phyloP scores from a whole-genome alignment of 2,797 vertebrate genomes.

The Eulemur albifrons region DNA sequence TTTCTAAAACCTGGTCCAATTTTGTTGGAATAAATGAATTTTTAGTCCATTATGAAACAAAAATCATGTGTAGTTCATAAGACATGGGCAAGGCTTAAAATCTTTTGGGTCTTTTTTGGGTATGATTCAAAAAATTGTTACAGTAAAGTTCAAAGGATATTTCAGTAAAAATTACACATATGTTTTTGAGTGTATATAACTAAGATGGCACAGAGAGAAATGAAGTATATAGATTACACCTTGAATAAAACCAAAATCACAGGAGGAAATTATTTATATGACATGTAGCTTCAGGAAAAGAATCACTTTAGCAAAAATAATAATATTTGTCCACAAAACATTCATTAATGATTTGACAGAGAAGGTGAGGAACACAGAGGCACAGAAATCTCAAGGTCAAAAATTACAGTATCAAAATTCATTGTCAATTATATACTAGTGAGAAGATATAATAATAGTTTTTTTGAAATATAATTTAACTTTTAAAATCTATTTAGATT shows the following conservation, averaged over 20 bases:
- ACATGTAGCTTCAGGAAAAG: neutral
- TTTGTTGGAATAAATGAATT: constrained; percentile 57
- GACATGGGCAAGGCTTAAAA: constrained; percentile 51
- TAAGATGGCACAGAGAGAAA: neutral
- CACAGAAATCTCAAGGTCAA: neutral
- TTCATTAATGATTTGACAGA: neutral
- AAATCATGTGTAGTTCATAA: constrained; percentile 56
- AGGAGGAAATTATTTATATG: neutral
- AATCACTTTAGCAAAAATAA: neutral
- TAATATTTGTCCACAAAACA: neutral
- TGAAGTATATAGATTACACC: neutral
- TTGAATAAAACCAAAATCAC: constrained; percentile 1
- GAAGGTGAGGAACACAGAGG: neutral
- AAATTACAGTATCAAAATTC: neutral
- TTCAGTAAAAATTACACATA: constrained; percentile 40
- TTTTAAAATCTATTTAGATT: neutral
- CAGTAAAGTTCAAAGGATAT: neutral
- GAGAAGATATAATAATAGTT: neutral
- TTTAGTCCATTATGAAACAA: constrained; percentile 63
- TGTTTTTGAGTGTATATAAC: neutral
- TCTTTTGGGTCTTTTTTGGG: constrained; percentile 45
- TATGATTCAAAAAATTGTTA: constrained; percentile 3
- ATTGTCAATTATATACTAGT: neutral
- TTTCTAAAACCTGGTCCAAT: constrained; percentile 70
- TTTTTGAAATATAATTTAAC: constrained; percentile 1